Evolutionary conservation across 2,113 vertebrate genomes (phyloP), one percentile per base, ranked within the genome.

Genomic region (Pachyramphus minor): DNA sequence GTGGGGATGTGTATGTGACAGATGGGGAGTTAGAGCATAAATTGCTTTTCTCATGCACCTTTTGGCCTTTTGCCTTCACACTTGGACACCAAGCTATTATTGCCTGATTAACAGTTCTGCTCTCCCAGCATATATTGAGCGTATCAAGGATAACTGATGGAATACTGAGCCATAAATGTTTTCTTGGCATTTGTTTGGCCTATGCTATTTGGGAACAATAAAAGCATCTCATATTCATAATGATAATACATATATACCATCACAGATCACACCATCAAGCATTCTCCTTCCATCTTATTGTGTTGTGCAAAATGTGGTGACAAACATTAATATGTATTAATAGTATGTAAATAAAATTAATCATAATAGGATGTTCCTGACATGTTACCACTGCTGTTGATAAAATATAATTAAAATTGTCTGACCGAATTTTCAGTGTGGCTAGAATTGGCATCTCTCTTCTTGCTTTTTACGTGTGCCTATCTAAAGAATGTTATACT

Each of bases 321-420:
- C n/a, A 95, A 88, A 60, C 59, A 91, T 85, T 86, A 93, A 90
- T 91, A 85, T 67, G 42, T 67, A 84, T 90, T 89, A 95, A 93
- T 68, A 89, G 56, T 52, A 91, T 81, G 86, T 55, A 95, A 93
- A 95, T 89, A 74, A 37, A 93, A 95, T 96, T 93, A 92, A 95
- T 95, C 95, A 92, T 89, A 92, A 92, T 84, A 84, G 72, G 79
- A 89, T 78, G 56, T 35, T 77, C 56, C 77, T 92, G 93, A 86
- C 90, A 89, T 35, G 76, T 74, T 93, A 94, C 56, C 62, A 82
- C 55, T 82, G 64, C 72, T 87, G 79, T 88, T 95, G 93, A 95
- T 88, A 94, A 96, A 90, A 90, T 45, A 95, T 27, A 94, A 97
- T 95, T 93, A 81, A 93, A 94, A 88, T 67, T 74, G 87, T 59